Percentiles rank a stretch among this genome's conserved stretches.
Evolutionary conservation across 2,797 vertebrate species (phyloP).

Genomic region (Hydrophis major): DNA sequence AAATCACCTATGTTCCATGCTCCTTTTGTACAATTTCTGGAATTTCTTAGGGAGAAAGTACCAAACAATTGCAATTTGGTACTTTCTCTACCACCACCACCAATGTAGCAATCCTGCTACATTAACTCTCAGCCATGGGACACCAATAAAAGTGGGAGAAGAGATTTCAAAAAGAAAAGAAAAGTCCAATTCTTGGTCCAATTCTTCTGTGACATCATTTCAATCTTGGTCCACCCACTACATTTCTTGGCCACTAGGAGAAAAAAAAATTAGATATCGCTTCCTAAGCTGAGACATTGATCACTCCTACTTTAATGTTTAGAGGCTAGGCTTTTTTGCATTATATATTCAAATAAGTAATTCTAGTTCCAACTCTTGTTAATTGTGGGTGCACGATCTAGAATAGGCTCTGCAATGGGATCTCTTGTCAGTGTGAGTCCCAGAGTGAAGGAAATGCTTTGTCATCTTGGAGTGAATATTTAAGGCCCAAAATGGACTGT

Average conservation of each 20-base stretch:
- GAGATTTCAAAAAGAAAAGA: neutral
- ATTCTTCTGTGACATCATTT: neutral
- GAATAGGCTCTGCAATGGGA: neutral
- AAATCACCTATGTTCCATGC: neutral
- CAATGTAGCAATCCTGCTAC: neutral
- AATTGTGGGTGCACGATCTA: neutral
- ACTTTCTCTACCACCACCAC: neutral
- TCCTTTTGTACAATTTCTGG: neutral
- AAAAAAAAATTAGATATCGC: neutral
- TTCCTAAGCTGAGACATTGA: neutral
- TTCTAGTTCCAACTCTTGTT: neutral
- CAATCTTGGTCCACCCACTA: neutral
- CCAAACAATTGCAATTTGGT: neutral
- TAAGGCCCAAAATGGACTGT: neutral
- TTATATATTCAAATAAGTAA: neutral
- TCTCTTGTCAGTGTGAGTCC: neutral
- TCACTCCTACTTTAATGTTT: neutral
- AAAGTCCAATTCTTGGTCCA: neutral
- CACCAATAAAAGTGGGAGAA: neutral
- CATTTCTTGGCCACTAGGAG: neutral
- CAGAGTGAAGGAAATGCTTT: neutral
- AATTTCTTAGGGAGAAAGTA: neutral
- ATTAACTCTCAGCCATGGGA: neutral
- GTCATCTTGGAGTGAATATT: neutral
- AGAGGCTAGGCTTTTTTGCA: neutral